Conservation (phyloP, 2,113 vertebrate genomes). For the Tachuris rubrigastra region DNA sequence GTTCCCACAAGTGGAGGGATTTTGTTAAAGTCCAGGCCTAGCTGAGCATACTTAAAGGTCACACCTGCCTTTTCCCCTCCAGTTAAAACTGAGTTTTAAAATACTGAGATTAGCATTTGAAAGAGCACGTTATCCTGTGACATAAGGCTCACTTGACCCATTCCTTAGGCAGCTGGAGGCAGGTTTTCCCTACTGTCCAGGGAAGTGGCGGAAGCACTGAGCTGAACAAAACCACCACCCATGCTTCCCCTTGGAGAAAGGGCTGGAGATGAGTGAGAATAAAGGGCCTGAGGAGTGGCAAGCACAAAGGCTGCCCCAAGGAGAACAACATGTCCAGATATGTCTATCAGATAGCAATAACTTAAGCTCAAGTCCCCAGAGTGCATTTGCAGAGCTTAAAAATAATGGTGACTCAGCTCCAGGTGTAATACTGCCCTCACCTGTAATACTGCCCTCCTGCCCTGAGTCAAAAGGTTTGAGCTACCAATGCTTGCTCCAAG, state of each 20-base stretch:
- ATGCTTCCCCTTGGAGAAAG: not conserved
- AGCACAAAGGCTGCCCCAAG: slow-evolving; percentile 7
- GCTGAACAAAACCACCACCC: not conserved
- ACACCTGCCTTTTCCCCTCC: not conserved
- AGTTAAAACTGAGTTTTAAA: not conserved
- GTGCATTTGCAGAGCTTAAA: not conserved
- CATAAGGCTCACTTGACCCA: not conserved
- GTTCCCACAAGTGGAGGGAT: not conserved
- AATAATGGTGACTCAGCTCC: not conserved
- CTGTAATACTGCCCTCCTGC: not conserved
- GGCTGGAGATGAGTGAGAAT: not conserved
- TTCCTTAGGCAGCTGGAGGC: not conserved
- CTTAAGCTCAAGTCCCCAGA: not conserved
- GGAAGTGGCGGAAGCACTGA: not conserved
- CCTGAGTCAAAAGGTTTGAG: not conserved
- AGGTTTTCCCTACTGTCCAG: not conserved
- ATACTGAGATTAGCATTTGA: not conserved
- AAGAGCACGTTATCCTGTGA: not conserved
- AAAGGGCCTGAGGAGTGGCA: not conserved
- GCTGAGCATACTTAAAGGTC: not conserved
- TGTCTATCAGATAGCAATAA: not conserved
- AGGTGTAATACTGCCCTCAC: not conserved
- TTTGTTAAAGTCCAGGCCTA: not conserved
- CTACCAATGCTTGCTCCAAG: not conserved
- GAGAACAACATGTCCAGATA: slow-evolving; percentile 12